These are phyloP conservation scores for Thereva unica DNA, from an alignment of 2,888 invertebrate genomes.

Conservation along the genomic window DNA sequence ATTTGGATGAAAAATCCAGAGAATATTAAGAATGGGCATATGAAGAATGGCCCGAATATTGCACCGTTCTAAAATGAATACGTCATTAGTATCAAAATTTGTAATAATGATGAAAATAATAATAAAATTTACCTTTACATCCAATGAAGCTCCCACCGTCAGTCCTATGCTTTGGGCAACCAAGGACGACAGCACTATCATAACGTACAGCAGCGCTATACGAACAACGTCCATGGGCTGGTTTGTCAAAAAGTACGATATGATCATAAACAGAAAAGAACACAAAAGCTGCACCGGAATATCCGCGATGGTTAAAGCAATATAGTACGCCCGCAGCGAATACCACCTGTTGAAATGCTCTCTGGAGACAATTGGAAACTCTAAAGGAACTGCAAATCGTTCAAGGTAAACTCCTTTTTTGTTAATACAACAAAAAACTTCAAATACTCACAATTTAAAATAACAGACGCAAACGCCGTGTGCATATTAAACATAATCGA, in stretches of 20 bases:
- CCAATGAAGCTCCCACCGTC: constrained; percentile 80
- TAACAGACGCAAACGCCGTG: constrained; percentile 88
- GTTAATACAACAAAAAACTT: background rate
- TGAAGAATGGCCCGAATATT: constrained; percentile 84
- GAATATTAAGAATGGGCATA: constrained; percentile 86
- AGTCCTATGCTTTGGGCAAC: constrained; percentile 87
- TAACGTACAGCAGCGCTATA: constrained; percentile 71
- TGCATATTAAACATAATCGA: constrained; percentile 93
- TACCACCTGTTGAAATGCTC: constrained; percentile 93
- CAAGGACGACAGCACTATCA: constrained; percentile 76
- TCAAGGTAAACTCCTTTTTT: background rate
- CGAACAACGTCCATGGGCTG: constrained; percentile 79
- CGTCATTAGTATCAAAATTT: background rate
- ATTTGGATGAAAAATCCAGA: constrained; percentile 91
- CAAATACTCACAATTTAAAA: constrained; percentile 81
- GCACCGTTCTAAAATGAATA: constrained; percentile 76
- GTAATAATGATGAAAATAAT: constrained; percentile 17
- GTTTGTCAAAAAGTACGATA: constrained; percentile 84
- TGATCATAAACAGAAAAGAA: constrained; percentile 73
- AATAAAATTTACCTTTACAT: constrained; percentile 67
- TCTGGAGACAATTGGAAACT: constrained; percentile 76
- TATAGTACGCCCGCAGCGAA: constrained; percentile 79
- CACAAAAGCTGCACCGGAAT: constrained; percentile 79
- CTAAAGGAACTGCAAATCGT: constrained; percentile 72
- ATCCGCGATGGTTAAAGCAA: constrained; percentile 77